Conservation (phyloP, 1,140 invertebrate species). For the Cherax destructor region DNA sequence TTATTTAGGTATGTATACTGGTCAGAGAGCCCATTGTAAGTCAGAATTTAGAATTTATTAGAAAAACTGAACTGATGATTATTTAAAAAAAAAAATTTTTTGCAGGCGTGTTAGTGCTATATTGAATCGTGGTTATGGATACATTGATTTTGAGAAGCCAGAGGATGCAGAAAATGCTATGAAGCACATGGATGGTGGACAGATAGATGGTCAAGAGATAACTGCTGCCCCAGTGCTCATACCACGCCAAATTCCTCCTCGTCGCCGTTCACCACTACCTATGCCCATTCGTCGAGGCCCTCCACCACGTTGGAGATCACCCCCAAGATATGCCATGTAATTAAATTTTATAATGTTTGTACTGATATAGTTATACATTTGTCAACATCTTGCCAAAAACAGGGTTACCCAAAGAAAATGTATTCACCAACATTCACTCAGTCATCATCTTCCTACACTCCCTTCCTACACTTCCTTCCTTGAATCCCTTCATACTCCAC, state of each 20-base stretch:
- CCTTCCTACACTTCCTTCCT: too few species aligned
- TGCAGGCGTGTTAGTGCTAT: constrained; percentile 89
- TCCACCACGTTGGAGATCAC: constrained; percentile 80
- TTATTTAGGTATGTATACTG: too few species aligned
- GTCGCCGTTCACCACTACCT: constrained; percentile 76
- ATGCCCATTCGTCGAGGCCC: constrained; percentile 71
- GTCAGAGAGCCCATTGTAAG: too few species aligned
- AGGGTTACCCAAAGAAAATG: too few species aligned
- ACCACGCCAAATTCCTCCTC: constrained; percentile 83
- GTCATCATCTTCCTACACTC: too few species aligned
- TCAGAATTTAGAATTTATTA: too few species aligned
- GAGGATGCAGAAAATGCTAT: constrained; percentile 98
- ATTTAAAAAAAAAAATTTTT: constrained; percentile 71
- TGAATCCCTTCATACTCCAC: too few species aligned
- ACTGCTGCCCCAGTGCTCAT: constrained; percentile 92
- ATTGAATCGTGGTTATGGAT: constrained; percentile 92
- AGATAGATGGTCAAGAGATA: constrained; percentile 91
- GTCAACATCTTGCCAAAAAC: too few species aligned
- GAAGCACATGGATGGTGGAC: constrained; percentile 99
- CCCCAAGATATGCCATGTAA: constrained; percentile 72
- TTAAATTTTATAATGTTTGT: background rate
- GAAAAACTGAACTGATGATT: too few species aligned
- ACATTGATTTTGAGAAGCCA: constrained; percentile 94
- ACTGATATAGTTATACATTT: too few species aligned
- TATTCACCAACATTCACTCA: too few species aligned